These are phyloP conservation scores for Eospalax fontanierii DNA, from an alignment of 2,797 vertebrate species.

Conservation along the genomic window DNA sequence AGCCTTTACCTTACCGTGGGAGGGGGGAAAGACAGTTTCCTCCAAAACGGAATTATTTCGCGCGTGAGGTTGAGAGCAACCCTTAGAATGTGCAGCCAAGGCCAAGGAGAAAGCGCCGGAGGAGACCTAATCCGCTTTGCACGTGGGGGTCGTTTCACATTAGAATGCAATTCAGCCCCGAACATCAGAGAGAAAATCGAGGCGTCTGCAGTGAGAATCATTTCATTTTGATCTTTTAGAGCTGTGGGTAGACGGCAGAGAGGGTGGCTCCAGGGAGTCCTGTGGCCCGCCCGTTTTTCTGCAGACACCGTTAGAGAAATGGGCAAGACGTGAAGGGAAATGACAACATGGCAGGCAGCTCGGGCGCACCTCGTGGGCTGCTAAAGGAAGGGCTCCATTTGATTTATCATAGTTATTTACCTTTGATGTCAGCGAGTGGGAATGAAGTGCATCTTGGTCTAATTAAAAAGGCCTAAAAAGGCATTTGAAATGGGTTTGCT, in stretches of 20 bases:
- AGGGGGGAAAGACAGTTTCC: background rate
- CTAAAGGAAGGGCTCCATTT: constrained; percentile 63
- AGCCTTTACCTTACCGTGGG: constrained; percentile 55
- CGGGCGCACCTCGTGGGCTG: background rate
- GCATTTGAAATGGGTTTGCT: constrained; percentile 68
- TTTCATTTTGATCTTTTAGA: constrained; percentile 73
- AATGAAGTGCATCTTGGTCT: constrained; percentile 82
- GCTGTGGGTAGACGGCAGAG: constrained; percentile 43
- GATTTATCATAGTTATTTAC: constrained; percentile 82
- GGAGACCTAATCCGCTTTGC: background rate
- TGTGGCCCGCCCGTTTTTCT: background rate
- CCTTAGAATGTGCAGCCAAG: background rate
- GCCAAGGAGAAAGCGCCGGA: background rate
- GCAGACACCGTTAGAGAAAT: constrained; percentile 35
- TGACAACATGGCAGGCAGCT: constrained; percentile 69
- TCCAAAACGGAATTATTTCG: constrained; percentile 44
- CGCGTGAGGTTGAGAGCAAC: constrained; percentile 3
- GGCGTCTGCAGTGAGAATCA: constrained; percentile 48
- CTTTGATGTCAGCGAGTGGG: constrained; percentile 77
- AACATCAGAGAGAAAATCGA: constrained; percentile 59
- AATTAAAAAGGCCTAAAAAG: constrained; percentile 85
- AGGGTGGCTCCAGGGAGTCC: constrained; percentile 25
- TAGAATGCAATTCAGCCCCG: constrained; percentile 56
- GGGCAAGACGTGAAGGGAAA: constrained; percentile 55
- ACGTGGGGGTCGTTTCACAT: background rate